A percentile compares a stretch with the other conserved stretches of the same genome.
phyloP scores from a whole-genome alignment of 2,888 invertebrate genomes.

The Eristalis intricaria region DNA sequence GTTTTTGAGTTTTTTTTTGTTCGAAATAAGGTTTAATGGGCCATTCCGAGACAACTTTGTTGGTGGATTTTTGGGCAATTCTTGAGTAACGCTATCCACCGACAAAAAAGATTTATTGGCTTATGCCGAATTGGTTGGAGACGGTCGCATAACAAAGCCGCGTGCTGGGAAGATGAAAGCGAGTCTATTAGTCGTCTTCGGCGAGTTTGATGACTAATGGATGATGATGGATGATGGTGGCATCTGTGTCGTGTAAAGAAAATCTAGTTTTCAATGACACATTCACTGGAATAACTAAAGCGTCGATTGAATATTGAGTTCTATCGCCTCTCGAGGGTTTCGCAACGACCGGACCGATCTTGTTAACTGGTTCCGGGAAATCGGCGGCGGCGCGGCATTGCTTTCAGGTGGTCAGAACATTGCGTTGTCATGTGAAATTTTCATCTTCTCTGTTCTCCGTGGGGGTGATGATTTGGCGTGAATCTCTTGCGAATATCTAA shows the following conservation, averaged over 20 bases:
- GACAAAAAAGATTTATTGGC: slow-evolving; percentile 42
- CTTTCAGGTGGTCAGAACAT: not conserved
- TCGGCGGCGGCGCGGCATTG: not conserved
- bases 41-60: slow-evolving; percentile 10
- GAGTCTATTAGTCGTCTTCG: not conserved
- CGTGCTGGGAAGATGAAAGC: slow-evolving; percentile 29
- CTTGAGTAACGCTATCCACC: slow-evolving; percentile 31
- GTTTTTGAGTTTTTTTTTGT: slow-evolving; percentile 3
- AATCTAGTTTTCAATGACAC: slow-evolving; percentile 30
- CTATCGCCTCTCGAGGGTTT: not conserved
- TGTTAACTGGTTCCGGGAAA: slow-evolving; percentile 16
- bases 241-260: not conserved
- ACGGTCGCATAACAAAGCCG: slow-evolving; percentile 14
- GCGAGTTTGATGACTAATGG: slow-evolving; percentile 43
- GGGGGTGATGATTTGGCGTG: not conserved
- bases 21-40: slow-evolving; percentile 36
- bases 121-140: slow-evolving; percentile 24
- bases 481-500: not conserved
- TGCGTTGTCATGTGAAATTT: slow-evolving; percentile 13
- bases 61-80: slow-evolving; percentile 17
- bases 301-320: not conserved
- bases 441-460: not conserved
- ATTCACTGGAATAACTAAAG: slow-evolving; percentile 22
- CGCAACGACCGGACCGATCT: not conserved
- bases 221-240: not conserved